A percentile compares a stretch with the other conserved stretches of the same genome.
Conservation (phyloP, 2,888 invertebrate genomes). For the Halocaridina rubra region DNA sequence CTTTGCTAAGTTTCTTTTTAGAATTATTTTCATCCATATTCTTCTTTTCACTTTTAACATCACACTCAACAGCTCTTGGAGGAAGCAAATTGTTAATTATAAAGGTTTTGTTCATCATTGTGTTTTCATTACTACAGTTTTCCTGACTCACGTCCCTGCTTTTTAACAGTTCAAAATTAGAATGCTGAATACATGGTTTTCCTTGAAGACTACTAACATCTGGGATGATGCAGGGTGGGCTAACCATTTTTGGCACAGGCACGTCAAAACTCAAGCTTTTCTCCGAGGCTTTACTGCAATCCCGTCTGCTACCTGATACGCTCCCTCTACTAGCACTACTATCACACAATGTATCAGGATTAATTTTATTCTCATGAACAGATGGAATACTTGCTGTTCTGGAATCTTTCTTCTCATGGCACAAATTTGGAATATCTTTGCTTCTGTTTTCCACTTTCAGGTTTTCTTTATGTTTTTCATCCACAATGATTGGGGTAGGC, state of each 20-base stretch:
- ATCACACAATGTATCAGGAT: neutral
- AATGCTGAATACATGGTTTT: too few relatives aligned
- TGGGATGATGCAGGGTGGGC: neutral
- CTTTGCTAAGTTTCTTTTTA: constrained; percentile 1
- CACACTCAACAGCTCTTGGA: neutral
- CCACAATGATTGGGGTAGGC: neutral
- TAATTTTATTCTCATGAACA: neutral
- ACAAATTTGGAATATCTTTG: neutral
- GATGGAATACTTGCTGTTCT: neutral
- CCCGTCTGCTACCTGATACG: neutral
- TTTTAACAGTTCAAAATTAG: neutral
- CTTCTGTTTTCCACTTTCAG: neutral
- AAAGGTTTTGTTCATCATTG: neutral
- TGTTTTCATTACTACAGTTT: neutral
- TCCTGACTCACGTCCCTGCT: neutral
- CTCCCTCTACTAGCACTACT: neutral
- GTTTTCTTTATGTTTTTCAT: neutral
- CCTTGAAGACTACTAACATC: neutral
- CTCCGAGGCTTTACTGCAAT: neutral
- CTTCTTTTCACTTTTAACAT: neutral
- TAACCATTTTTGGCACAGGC: too few relatives aligned
- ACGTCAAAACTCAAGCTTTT: neutral
- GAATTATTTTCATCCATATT: neutral
- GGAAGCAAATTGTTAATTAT: neutral
- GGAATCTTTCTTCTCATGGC: neutral